These are phyloP conservation scores for Psilopogon haemacephalus DNA, from an alignment of 2,113 vertebrate species.

Conservation along the genomic window DNA sequence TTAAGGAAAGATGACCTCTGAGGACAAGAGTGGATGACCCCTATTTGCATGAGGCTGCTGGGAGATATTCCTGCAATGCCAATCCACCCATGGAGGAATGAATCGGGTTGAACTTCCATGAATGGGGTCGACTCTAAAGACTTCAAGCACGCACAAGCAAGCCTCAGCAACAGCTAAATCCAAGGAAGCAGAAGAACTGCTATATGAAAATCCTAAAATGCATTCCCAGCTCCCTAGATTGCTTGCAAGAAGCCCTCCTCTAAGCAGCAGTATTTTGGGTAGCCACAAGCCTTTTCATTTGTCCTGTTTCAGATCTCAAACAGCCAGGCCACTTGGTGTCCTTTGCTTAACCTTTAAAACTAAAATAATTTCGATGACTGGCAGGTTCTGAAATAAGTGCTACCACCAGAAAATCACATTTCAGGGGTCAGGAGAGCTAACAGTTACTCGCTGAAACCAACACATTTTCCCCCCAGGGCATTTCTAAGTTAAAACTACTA, in stretches of 20 bases:
- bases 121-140: background rate
- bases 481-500: background rate
- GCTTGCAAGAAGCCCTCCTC: background rate
- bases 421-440: background rate
- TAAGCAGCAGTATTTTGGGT: background rate
- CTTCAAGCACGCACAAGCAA: background rate
- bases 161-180: background rate
- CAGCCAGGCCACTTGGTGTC: background rate
- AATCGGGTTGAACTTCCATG: background rate
- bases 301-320: background rate
- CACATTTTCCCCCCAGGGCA: background rate
- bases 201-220: background rate
- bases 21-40: background rate
- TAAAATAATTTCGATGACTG: background rate
- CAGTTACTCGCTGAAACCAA: background rate
- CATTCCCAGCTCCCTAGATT: background rate
- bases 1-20: accelerated
- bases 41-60: background rate
- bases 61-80: background rate
- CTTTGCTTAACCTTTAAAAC: background rate
- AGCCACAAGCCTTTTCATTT: background rate
- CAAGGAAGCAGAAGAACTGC: background rate
- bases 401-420: background rate
- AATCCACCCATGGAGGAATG: background rate
- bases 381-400: background rate